Evolutionary conservation across 2,888 invertebrate species (phyloP).

Genomic region (Tenthredo livida): DNA sequence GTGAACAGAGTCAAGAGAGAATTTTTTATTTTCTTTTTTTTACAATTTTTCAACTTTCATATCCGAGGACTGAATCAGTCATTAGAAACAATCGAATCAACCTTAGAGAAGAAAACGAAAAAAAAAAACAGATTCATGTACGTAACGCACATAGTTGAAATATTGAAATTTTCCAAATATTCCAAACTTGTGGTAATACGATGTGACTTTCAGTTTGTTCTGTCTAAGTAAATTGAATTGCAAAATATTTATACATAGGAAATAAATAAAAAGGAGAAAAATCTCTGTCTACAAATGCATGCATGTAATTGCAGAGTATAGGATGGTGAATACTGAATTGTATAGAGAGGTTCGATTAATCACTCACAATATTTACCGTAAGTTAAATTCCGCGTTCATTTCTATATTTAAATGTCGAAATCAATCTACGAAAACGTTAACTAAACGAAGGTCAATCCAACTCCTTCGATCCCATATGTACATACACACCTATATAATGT

Average conservation of each 20-base stretch:
- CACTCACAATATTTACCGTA: slow-evolving; percentile 45
- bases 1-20: not conserved
- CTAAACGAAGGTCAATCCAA: not conserved
- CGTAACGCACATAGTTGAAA: too few relatives aligned
- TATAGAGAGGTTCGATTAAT: slow-evolving; percentile 15
- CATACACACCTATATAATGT: too few relatives aligned
- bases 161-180: too few relatives aligned
- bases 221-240: too few relatives aligned
- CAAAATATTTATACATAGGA: too few relatives aligned
- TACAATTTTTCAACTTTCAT: not conserved
- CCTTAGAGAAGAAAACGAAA: not conserved
- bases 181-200: too few relatives aligned
- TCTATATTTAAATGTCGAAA: slow-evolving; percentile 3
- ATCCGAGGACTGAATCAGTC: not conserved
- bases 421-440: not conserved
- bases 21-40: not conserved
- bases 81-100: not conserved
- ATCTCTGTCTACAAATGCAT: not conserved
- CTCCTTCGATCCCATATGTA: not conserved
- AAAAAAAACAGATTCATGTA: not conserved
- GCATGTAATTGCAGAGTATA: not conserved
- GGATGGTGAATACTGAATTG: too few relatives aligned
- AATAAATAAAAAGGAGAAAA: too few relatives aligned
- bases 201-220: too few relatives aligned
- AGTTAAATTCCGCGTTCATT: not conserved